Base-by-base conservation (phyloP, 2,113 vertebrate species). In the Eretmochelys imbricata region DNA sequence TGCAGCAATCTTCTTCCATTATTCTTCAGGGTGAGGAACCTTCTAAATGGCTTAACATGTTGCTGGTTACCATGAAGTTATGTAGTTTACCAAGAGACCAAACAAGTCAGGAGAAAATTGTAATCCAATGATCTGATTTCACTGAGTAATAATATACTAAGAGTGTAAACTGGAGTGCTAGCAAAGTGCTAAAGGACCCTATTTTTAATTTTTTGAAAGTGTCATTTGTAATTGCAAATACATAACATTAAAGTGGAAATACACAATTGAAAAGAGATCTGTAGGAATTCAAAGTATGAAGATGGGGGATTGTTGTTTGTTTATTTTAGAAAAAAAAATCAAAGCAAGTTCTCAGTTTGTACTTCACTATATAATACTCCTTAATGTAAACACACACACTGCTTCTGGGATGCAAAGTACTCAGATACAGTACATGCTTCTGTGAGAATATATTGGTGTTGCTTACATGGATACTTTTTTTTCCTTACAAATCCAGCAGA, bases 1-100 rank as follows among this genome's bases (percentile, higher is more conserved):
- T 72, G 87, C 48, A 89, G 91, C 94, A 98, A 76, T 87, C 92
- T 94, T 96, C 89, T 94, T 95, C 65, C 84, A 93, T 95, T 98
- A 97, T 88, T 97, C 94, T 96, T 94, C 80, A 80, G 91, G 89
- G 55, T 55, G 31, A 35, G 87, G 46, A 54, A 94, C 3, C 8
- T 35, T 84, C 95, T 92, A 93, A 89, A 25, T 80, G 87, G 20
- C 81, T 81, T 80, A 95, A 25, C 27, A 87, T 95, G 89, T 95
- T 97, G 27, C 29, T 75, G 38, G 80, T 96, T 97, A 89, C 94
- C 75, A 80, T 89, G 76, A 98, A 97, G 93, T 93, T 62, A 80
- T 53, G 57, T 11, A 76, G 22, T 53, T 96, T 94, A 87, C 16
- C 35, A 89, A 95, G 65, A 93, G 57, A 91, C 50, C 46, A 93